Percentiles rank a stretch among this genome's conserved stretches.
These are phyloP conservation scores for Aphidius gifuensis DNA, from an alignment of 1,140 invertebrate species.

Conservation along the genomic window DNA sequence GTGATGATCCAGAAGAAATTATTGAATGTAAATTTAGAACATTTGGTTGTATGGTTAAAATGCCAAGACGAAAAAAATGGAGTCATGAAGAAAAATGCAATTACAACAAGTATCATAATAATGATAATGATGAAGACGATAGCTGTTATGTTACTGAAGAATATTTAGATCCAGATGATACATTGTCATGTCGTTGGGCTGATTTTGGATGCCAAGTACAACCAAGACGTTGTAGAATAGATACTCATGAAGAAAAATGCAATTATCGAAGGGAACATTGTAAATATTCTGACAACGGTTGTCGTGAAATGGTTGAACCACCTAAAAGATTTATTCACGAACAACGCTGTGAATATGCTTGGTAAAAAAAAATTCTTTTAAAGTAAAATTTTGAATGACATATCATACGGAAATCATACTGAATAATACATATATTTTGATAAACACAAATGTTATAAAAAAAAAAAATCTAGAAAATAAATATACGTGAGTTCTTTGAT, in stretches of 20 bases:
- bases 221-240: constrained; percentile 29
- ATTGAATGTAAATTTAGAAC: constrained; percentile 35
- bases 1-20: constrained; percentile 30
- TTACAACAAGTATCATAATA: constrained; percentile 27
- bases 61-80: constrained; percentile 32
- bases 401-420: too few species aligned
- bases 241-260: constrained; percentile 37
- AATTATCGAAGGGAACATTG: constrained; percentile 40
- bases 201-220: constrained; percentile 34
- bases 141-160: constrained; percentile 3
- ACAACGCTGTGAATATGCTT: constrained; percentile 27
- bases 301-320: constrained; percentile 27
- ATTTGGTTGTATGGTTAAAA: constrained; percentile 41
- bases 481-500: too few species aligned
- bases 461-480: background rate
- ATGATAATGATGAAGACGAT: constrained; percentile 23
- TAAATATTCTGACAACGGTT: constrained; percentile 31
- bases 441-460: constrained; percentile 5
- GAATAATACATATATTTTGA: background rate
- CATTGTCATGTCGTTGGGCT: constrained; percentile 33
- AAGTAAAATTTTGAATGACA: too few species aligned
- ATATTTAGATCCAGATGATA: constrained; percentile 31
- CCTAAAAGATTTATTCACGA: constrained; percentile 32
- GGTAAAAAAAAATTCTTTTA: constrained; percentile 8
- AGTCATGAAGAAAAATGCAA: constrained; percentile 44